Base-by-base conservation (phyloP, 2,888 invertebrate species). In the Caenorhabditis uteleia region DNA sequence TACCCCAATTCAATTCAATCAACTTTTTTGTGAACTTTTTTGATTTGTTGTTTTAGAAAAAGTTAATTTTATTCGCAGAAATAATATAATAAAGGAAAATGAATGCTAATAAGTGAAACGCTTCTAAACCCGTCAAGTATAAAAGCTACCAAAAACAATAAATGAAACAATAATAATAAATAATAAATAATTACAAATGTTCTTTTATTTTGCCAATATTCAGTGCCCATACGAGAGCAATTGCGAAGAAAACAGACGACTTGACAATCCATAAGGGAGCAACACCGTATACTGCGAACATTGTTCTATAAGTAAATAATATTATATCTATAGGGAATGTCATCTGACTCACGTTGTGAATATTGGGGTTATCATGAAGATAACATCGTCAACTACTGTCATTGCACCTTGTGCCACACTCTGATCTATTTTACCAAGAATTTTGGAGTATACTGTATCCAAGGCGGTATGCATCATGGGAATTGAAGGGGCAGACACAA, bases 391-490 rank as follows among this genome's bases (percentile, higher is more conserved):
- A 10, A 68, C 62, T 3, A 65, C 64, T 2, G 61, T 57, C 49
- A 71, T 66, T 21, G 56, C 66, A 31, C 68, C 71, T 50, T 71
- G 71, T n/a, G 61, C 55, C n/a, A 71, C 49, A 26, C 56, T 66
- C 53, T 75, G 74, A 55, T 75, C 69, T 2, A 71, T 58, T 12
- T 67, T 64, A 38, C 70, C 72, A 18, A 75, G 58, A 43, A 75
- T 47, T 31, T 61, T 57, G 8, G 70, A 70, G 33, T 70, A 70
- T 18, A 70, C 61, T 8, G 70, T 67, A 31, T 70, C 70, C 3
- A 70, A 57, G 27, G 62, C 53, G 18, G 59, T 62, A 40, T 59
- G 54, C 40, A 62, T 48, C 26, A 67, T 42, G 2, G 70, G 70
- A 21, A 64, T 59, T 2, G 54, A 57, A 3, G 64, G 58, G 8